phyloP scores from a whole-genome alignment of 2,113 vertebrate species.

The Eolophus roseicapilla region DNA sequence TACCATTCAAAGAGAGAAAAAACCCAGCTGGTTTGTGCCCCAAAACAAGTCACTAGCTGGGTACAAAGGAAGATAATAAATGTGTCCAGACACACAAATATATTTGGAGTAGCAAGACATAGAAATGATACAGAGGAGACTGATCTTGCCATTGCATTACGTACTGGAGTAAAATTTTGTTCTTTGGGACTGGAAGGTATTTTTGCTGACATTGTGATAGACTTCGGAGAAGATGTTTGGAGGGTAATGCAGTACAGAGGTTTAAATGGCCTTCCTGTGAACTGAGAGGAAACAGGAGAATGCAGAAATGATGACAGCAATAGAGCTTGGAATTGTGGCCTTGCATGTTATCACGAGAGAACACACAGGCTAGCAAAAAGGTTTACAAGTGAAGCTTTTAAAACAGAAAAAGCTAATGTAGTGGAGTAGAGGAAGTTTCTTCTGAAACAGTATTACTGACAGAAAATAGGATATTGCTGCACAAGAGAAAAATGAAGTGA shows the following conservation, averaged over 20 bases:
- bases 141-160: background rate
- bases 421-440: background rate
- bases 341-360: background rate
- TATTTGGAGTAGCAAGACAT: background rate
- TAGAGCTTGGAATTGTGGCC: background rate
- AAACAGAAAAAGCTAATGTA: background rate
- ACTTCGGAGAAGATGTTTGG: background rate
- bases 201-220: background rate
- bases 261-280: background rate
- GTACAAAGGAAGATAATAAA: background rate
- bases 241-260: background rate
- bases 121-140: background rate
- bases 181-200: background rate
- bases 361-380: background rate
- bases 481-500: background rate
- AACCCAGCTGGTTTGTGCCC: background rate
- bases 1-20: background rate
- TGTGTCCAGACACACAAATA: background rate
- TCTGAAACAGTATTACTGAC: background rate
- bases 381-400: background rate
- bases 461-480: background rate
- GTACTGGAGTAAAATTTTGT: background rate
- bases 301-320: background rate
- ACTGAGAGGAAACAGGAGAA: background rate
- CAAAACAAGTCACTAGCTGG: background rate